Evolutionary conservation across 2,113 vertebrate species (phyloP).

Genomic region (Notothenia rossii): DNA sequence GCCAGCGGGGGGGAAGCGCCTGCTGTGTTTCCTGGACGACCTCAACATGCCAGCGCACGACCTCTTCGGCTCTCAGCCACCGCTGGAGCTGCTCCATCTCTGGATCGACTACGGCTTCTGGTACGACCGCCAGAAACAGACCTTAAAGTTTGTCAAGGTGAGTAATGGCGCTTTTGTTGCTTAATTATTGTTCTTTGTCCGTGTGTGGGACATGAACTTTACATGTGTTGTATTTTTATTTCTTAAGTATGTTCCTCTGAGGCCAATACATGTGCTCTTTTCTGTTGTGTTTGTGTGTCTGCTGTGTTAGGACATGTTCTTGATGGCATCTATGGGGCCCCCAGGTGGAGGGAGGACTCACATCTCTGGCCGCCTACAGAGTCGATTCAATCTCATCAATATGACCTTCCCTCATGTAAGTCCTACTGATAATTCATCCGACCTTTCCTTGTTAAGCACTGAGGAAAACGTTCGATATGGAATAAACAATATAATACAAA

Average conservation of each 20-base stretch:
- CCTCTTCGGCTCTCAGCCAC: slow-evolving; percentile 90
- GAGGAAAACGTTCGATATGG: too few species aligned
- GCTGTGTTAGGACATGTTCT: slow-evolving; percentile 86
- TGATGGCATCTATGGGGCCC: slow-evolving; percentile 91
- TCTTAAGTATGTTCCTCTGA: not conserved
- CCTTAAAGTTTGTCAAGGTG: slow-evolving; percentile 88
- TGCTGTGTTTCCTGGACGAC: slow-evolving; percentile 92
- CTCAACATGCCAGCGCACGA: slow-evolving; percentile 92
- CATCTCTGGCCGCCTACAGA: slow-evolving; percentile 89
- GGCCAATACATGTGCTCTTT: not conserved
- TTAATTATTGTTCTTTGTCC: not conserved
- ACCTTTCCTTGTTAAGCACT: not conserved
- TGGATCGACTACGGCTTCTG: slow-evolving; percentile 94
- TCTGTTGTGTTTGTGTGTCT: slow-evolving; percentile 10
- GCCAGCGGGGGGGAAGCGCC: slow-evolving; percentile 87
- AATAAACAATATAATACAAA: not conserved
- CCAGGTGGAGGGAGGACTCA: slow-evolving; percentile 90
- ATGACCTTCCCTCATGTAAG: slow-evolving; percentile 92
- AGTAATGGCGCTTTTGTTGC: slow-evolving; percentile 43
- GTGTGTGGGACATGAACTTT: not conserved
- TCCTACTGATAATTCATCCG: not conserved
- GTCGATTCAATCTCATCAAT: slow-evolving; percentile 92
- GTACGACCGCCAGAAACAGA: slow-evolving; percentile 90
- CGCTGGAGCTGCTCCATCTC: slow-evolving; percentile 89
- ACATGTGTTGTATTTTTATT: slow-evolving; percentile 2